Evolutionary conservation across 2,888 invertebrate genomes (phyloP).

Genomic region (Nysson spinosus): DNA sequence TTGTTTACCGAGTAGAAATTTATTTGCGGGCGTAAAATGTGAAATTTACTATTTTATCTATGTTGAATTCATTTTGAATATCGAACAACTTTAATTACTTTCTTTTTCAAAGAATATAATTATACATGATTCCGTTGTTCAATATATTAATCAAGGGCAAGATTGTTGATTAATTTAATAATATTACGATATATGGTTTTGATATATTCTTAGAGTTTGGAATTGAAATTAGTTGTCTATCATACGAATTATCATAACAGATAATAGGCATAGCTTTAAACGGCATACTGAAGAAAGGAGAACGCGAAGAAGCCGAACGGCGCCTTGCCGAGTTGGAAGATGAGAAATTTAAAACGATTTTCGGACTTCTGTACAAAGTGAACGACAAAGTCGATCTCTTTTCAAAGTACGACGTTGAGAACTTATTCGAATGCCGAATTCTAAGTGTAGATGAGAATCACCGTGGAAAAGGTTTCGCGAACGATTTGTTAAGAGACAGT

Average conservation of each 20-base stretch:
- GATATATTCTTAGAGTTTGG: slow-evolving; percentile 14
- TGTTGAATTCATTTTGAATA: no score
- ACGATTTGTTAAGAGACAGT: slow-evolving; percentile 84
- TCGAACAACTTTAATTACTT: no score
- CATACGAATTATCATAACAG: slow-evolving; percentile 75
- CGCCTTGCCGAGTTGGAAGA: slow-evolving; percentile 84
- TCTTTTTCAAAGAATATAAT: no score
- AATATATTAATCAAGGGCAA: no score
- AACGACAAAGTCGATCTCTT: slow-evolving; percentile 86
- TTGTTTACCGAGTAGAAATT: no score
- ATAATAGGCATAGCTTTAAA: slow-evolving; percentile 89
- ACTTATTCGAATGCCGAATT: slow-evolving; percentile 88
- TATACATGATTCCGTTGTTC: no score
- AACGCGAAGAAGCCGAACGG: slow-evolving; percentile 84
- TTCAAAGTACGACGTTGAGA: slow-evolving; percentile 82
- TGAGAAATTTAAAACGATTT: slow-evolving; percentile 87
- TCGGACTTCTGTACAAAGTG: slow-evolving; percentile 85
- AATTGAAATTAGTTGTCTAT: slow-evolving; percentile 22
- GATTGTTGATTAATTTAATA: not conserved
- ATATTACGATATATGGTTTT: not conserved
- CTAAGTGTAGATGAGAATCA: slow-evolving; percentile 86
- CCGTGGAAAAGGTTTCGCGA: slow-evolving; percentile 87
- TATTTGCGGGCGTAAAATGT: no score
- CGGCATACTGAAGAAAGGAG: slow-evolving; percentile 86
- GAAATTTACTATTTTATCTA: no score